Conservation (phyloP, 2,113 vertebrate genomes). For the Pseudorasbora parva region DNA sequence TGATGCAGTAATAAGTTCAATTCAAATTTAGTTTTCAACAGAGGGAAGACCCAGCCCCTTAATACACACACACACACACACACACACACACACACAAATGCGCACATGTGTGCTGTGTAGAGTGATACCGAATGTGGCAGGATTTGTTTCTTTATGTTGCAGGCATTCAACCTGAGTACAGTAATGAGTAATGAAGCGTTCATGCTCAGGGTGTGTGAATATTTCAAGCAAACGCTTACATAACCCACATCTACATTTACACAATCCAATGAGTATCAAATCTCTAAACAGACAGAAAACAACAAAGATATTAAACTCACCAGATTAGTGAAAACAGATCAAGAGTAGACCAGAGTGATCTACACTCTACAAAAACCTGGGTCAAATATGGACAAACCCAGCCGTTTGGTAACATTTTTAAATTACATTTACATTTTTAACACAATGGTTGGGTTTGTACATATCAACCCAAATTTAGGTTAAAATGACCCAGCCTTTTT, state of each 20-base stretch:
- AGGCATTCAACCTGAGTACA: neutral
- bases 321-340: neutral
- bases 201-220: slow-evolving; percentile 6
- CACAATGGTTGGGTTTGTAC: no score
- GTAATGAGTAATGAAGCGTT: slow-evolving; percentile 22
- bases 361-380: no score
- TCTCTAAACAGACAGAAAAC: neutral
- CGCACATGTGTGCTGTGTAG: neutral
- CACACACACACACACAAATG: neutral
- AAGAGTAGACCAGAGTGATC: neutral
- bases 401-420: no score
- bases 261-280: neutral
- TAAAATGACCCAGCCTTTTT: no score
- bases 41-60: neutral
- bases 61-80: neutral
- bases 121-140: neutral
- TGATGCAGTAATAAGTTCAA: slow-evolving; percentile 16
- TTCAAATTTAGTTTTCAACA: slow-evolving; percentile 19
- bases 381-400: no score
- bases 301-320: neutral
- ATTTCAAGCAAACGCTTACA: slow-evolving; percentile 29
- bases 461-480: no score
- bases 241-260: slow-evolving; percentile 11
- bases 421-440: no score
- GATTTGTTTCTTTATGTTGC: neutral